phyloP scores from a whole-genome alignment of 2,113 vertebrate species.

The Melanerpes formicivorus region DNA sequence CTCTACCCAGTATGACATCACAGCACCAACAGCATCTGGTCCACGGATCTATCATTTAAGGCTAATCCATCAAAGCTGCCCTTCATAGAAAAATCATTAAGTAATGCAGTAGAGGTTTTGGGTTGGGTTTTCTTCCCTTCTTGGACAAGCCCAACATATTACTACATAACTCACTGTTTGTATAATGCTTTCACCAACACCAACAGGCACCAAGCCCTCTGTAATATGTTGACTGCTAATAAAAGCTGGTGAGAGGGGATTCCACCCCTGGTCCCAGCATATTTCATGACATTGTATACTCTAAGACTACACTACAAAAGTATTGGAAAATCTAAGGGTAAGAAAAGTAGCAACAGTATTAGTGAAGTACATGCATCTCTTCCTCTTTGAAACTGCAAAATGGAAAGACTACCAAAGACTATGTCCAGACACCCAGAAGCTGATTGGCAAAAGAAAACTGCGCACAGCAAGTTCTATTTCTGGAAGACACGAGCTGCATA shows the following conservation, averaged over 20 bases:
- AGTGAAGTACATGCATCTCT: not conserved
- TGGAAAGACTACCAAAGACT: not conserved
- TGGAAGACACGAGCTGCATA: too few relatives aligned
- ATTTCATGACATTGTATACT: not conserved
- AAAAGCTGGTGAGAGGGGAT: not conserved
- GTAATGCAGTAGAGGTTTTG: accelerated
- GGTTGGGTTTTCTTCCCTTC: not conserved
- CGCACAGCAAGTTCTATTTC: not conserved
- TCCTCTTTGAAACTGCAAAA: not conserved
- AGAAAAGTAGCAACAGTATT: not conserved
- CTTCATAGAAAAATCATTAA: not conserved
- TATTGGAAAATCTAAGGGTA: not conserved
- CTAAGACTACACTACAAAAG: not conserved
- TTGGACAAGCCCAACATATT: not conserved
- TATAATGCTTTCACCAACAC: not conserved
- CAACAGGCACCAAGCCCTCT: not conserved
- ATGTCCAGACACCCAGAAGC: not conserved
- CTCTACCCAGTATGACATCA: not conserved
- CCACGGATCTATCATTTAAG: not conserved
- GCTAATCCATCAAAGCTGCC: not conserved
- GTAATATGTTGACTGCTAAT: not conserved
- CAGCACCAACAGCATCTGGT: not conserved
- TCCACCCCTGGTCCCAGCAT: too few relatives aligned
- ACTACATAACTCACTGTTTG: not conserved
- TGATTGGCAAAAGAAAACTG: not conserved